Base-by-base conservation (phyloP, 1,140 invertebrate species). In the Sesamia nonagrioides region DNA sequence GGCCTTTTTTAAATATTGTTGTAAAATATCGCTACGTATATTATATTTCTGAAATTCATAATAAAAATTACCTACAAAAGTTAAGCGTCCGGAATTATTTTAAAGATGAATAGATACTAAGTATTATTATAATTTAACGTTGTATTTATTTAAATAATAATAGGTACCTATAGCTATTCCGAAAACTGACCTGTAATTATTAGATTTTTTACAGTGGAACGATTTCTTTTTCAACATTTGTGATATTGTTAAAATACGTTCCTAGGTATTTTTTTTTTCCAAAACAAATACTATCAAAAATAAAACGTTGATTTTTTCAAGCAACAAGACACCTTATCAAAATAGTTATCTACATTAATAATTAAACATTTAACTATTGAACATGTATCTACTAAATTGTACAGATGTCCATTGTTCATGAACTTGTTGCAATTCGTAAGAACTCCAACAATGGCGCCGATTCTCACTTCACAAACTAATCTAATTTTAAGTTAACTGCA, bases 211-310 rank as follows among this genome's bases (percentile, higher is more conserved):
- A 15, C 4, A 68, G 27, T 68, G 63, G 40, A 40, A 48, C 42
- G 5, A 21, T 66, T 66, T 42, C 11, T 9, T 58, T 68, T 48
- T 27, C 27, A 61, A 2, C 6, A 48, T 69, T 77, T 77, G 79
- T 80, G 63, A 77, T 76, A 80, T 63, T 77, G 69, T 73, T 77
- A 66, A 68, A 68, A n/a, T 37, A 42, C 13, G 35, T 74, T 66
- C 35, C 74, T 63, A 58, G n/a, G 4, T 35, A 37, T 6, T 61
- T 76, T 48, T 58, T 60, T 52, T 74, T 78, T 66, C 37, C 58
- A 63, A 78, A 79, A 76, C 74, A 81, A 73, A 74, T 21, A 27
- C 11, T 45, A 71, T 63, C 15, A 76, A 75, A 78, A 61, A 60
- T n/a, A 35, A 33, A 48, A 50, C 6, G 6, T 69, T 6, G 17